These are phyloP conservation scores for Scolanthus callimorphus DNA, from an alignment of 92 coral and sea anemone species.

Conservation along the genomic window DNA sequence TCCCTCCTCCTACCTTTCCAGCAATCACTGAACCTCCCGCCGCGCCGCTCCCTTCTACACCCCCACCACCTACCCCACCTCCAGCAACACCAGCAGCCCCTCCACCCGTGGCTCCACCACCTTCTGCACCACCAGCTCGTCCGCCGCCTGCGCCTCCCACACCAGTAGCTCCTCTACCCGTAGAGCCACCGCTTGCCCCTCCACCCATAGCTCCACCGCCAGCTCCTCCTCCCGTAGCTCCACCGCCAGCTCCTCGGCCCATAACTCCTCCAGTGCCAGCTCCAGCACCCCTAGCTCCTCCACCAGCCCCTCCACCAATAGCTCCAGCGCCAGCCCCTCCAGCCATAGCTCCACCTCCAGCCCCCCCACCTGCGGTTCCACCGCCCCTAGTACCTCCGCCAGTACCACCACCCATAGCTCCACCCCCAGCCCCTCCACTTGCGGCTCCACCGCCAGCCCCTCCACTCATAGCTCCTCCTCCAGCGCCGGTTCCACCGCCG, in stretches of 20 bases:
- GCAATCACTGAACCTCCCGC: not conserved
- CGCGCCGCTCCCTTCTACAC: slow-evolving; percentile 17
- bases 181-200: slow-evolving; percentile 3
- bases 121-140: slow-evolving; percentile 22
- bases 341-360: slow-evolving; percentile 4
- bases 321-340: slow-evolving; percentile 3
- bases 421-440: slow-evolving; percentile 6
- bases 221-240: slow-evolving; percentile 6
- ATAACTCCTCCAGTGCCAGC: slow-evolving; percentile 14
- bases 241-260: slow-evolving; percentile 16
- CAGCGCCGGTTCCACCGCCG: slow-evolving; percentile 10
- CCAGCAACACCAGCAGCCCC: slow-evolving; percentile 29
- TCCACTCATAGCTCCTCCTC: slow-evolving; percentile 8
- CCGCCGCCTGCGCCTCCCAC: slow-evolving; percentile 1
- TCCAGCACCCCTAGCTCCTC: slow-evolving; percentile 17
- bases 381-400: slow-evolving; percentile 10
- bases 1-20: not conserved
- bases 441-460: slow-evolving; percentile 16
- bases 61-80: slow-evolving; percentile 45
- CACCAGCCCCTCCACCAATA: not conserved
- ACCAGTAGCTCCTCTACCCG: not conserved
- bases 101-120: slow-evolving; percentile 44
- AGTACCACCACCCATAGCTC: slow-evolving; percentile 3
- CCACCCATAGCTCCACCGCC: slow-evolving; percentile 3
- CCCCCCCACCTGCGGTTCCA: slow-evolving; percentile 17